Conservation (phyloP, 2,888 invertebrate genomes). For the Podotricha telesiphe region DNA sequence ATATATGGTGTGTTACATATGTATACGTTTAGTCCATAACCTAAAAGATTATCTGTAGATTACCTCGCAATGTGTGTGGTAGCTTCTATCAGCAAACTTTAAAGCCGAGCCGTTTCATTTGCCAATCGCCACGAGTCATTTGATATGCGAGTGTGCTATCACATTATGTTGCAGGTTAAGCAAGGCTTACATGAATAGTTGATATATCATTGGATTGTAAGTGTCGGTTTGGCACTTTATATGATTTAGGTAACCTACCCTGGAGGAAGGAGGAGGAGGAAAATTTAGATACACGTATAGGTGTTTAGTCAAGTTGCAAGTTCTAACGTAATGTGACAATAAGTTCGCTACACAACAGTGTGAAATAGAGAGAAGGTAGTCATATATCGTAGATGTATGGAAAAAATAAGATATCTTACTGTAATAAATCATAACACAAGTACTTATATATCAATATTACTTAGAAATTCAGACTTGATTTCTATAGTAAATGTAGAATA, state of each 20-base stretch:
- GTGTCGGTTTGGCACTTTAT: neutral
- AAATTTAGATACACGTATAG: too few relatives aligned
- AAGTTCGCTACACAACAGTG: too few relatives aligned
- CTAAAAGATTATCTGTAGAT: slow-evolving; percentile 13
- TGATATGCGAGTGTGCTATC: slow-evolving; percentile 26
- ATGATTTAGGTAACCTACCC: neutral
- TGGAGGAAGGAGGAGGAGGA: too few relatives aligned
- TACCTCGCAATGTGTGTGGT: slow-evolving; percentile 18
- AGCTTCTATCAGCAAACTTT: slow-evolving; percentile 23
- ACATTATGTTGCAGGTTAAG: slow-evolving; percentile 26
- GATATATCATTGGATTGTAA: neutral
- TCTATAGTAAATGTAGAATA: too few relatives aligned
- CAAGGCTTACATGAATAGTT: slow-evolving; percentile 8
- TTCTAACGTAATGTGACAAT: too few relatives aligned
- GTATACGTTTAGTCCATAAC: neutral
- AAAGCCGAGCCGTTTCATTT: slow-evolving; percentile 18
- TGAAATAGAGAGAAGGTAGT: too few relatives aligned
- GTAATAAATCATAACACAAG: too few relatives aligned
- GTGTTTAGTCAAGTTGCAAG: too few relatives aligned
- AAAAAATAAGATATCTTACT: too few relatives aligned
- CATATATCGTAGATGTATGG: too few relatives aligned
- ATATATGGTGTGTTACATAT: neutral
- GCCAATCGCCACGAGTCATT: slow-evolving; percentile 27
- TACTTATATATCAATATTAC: too few relatives aligned
- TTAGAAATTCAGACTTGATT: too few relatives aligned